A percentile compares a stretch with the other conserved stretches of the same genome.
These are phyloP conservation scores for Agapornis roseicollis DNA, from an alignment of 2,113 vertebrate species.

Conservation along the genomic window DNA sequence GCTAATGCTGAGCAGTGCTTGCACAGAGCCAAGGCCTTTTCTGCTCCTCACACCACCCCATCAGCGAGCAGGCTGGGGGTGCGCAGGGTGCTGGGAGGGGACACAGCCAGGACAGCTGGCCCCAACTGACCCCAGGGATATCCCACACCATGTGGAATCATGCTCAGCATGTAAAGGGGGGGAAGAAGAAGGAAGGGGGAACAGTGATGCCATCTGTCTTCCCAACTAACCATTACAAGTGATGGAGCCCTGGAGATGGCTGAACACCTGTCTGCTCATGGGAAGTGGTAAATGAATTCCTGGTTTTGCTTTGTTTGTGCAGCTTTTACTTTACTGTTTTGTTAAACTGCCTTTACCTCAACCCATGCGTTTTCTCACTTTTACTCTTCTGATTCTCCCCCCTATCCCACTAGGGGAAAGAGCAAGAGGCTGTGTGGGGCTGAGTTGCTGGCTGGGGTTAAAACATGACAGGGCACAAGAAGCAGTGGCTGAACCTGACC, in stretches of 20 bases:
- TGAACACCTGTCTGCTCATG: not conserved
- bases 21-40: not conserved
- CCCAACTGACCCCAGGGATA: not conserved
- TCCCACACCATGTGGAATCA: not conserved
- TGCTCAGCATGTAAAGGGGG: not conserved
- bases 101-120: not conserved
- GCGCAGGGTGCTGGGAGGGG: not conserved
- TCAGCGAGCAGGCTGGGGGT: not conserved
- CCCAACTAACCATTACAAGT: not conserved
- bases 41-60: not conserved
- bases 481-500: fast-evolving
- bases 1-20: not conserved
- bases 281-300: not conserved
- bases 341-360: not conserved
- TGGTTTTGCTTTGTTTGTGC: not conserved
- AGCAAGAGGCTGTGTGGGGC: fast-evolving
- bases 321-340: not conserved
- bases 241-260: not conserved
- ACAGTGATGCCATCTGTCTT: not conserved
- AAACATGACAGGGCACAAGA: not conserved
- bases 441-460: not conserved
- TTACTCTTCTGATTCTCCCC: not conserved
- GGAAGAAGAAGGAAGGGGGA: not conserved
- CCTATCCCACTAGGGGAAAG: not conserved
- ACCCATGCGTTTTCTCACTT: not conserved